Percentiles rank a stretch among this genome's conserved stretches.
Conservation (phyloP, 2,888 invertebrate species). For the Agrochola lychnidis region DNA sequence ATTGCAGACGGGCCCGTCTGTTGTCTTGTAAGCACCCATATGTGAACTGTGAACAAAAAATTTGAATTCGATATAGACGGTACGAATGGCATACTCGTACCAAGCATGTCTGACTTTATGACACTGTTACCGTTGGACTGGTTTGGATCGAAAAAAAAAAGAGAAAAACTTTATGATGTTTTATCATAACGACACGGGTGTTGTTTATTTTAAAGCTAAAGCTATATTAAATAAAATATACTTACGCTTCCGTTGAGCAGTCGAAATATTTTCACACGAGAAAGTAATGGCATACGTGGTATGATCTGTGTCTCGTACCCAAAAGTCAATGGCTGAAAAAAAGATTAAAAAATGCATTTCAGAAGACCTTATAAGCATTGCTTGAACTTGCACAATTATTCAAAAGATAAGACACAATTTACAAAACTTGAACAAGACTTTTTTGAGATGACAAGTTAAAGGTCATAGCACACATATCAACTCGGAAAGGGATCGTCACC, state of each 20-base stretch:
- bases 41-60: conserved; percentile 74
- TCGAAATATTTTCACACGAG: conserved; percentile 75
- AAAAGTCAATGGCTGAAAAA: conserved; percentile 78
- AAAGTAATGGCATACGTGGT: conserved; percentile 71
- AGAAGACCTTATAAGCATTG: no score
- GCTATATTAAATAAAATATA: conserved; percentile 2
- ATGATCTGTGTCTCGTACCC: conserved; percentile 71
- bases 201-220: not conserved
- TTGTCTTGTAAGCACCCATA: conserved; percentile 79
- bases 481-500: no score
- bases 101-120: not conserved
- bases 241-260: conserved; percentile 74
- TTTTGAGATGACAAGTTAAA: not conserved
- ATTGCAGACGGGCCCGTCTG: conserved; percentile 44
- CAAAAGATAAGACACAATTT: not conserved
- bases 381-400: not conserved
- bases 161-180: not conserved
- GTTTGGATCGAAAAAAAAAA: not conserved
- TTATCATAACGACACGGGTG: no score
- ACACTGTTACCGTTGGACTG: no score
- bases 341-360: not conserved
- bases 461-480: no score
- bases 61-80: not conserved
- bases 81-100: not conserved
- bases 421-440: not conserved